These are phyloP conservation scores for Dasypus novemcinctus DNA, from an alignment of 2,113 vertebrate genomes.

Conservation along the genomic window DNA sequence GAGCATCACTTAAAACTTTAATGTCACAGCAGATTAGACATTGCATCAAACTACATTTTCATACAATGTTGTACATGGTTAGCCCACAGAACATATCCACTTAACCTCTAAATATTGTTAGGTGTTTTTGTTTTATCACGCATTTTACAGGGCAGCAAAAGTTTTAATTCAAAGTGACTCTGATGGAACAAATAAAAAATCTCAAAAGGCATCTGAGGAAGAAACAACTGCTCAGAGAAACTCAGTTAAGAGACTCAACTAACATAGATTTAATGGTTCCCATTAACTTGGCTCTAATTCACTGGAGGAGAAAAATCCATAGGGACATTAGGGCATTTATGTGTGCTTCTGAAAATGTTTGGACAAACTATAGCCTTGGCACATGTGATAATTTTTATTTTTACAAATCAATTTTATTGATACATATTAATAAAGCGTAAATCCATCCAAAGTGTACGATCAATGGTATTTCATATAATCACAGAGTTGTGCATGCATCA, in stretches of 20 bases:
- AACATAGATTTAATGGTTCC: constrained; percentile 74
- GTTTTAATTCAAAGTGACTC: constrained; percentile 77
- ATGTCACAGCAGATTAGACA: constrained; percentile 86
- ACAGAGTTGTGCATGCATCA: no score
- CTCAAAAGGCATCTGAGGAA: constrained; percentile 73
- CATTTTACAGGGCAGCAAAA: constrained; percentile 62
- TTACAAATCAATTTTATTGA: no score
- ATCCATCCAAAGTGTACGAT: no score
- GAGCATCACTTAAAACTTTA: constrained; percentile 87
- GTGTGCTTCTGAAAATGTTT: constrained; percentile 69
- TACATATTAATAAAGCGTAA: no score
- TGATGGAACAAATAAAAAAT: constrained; percentile 75
- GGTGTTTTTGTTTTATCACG: constrained; percentile 65
- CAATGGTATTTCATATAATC: no score
- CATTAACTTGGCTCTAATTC: constrained; percentile 75
- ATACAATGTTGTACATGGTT: constrained; percentile 59
- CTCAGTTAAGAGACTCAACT: constrained; percentile 51
- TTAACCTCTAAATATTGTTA: constrained; percentile 78
- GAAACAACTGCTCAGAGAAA: constrained; percentile 67
- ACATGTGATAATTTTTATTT: background rate
- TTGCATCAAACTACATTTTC: constrained; percentile 77
- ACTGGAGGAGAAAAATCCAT: constrained; percentile 63
- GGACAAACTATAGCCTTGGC: constrained; percentile 38
- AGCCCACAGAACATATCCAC: constrained; percentile 68
- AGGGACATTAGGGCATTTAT: constrained; percentile 69